Evolutionary conservation across 1,140 invertebrate genomes (phyloP), one percentile per base, ranked within the genome.

Genomic region (Pogonus chalceus): DNA sequence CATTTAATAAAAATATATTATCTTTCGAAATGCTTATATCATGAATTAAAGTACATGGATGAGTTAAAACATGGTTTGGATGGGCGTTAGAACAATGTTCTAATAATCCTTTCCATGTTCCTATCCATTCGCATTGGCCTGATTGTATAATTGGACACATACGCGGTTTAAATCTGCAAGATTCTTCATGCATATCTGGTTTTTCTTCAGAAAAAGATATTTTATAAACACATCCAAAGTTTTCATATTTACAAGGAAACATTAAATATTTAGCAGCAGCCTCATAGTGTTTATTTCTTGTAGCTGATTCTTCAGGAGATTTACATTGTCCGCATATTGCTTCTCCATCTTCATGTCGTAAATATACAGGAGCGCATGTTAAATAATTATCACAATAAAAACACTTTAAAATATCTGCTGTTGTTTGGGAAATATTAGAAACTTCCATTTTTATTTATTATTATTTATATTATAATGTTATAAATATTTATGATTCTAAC

Each of bases 211-310:
- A 91, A 68, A 96, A 92, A 1, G 91, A 79, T 14, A 97, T 76
- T 14, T 88, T 88, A 21, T 84, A 82, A 2, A 80, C 81, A 69
- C 95, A 98, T 16, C 96, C 96, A 64, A 88, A 91, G 46, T 83
- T 86, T 2, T 87, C 87, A 76, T 96, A 96, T 75, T 96, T 96
- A 75, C 96, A 98, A 0, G 96, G 94, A 67, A 98, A 98, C 76
- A 91, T 86, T 1, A 98, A 4, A 10, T 12, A 18, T 43, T 43
- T 3, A 9, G 37, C 37, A 7, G 18, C 7, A 12, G 7, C 9
- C 18, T 43, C 37, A 18, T 43, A 43, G 3, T 7, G 37, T 16
- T 12, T 9, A 16, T 43, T 43, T 4, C 37, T 9, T 43, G 9
- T 18, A 10, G 7, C 37, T 31, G 26, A 7, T 31, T 4, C 26